Base-by-base conservation (phyloP, 2,797 vertebrate species). In the Leontocebus nigricollis region DNA sequence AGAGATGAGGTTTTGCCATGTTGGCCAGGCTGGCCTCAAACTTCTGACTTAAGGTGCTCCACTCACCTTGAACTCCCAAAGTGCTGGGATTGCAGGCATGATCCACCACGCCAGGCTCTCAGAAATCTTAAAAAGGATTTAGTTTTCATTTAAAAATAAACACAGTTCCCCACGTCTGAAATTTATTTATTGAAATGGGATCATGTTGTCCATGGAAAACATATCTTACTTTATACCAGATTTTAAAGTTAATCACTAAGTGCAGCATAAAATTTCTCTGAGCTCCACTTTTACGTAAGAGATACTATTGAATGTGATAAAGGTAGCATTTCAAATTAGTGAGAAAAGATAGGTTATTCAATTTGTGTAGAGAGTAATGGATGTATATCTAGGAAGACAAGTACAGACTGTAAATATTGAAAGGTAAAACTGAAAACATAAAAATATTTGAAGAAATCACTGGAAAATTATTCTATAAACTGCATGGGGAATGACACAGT, bases 81-180 rank as follows among this genome's bases (percentile, higher is more conserved):
- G 33, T 67, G 64, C 64, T 67, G 64, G 64, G 64, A n/a, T n/a
- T 67, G 17, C 64, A 19, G 33, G 33, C 15, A 17, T 67, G 64
- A 67, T 33, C 15, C 33, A n/a, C 33, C 8, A 33, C 1, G 0
- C 64, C 0, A 3, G 64, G 33, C 64, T 79, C 33, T 13, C 33
- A 52, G 48, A 80, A 80, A 52, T 92, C 52, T 39, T 64, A 83
- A 84, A 96, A 95, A 93, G 61, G 22, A 86, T 92, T 97, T 86
- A 79, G 75, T 89, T 95, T 91, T 24, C 82, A 24, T 93, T 93
- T 90, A 76, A 75, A 96, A 96, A 93, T 93, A 73, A 90, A 46
- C 33, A 80, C 46, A 89, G 61, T 67, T 80, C 6, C 19, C 20
- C 33, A 91, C 93, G 46, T 88, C 46, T 92, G 85, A 95, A 94